These are phyloP conservation scores for Leptothorax acervorum DNA, from an alignment of 2,888 invertebrate species.

Conservation along the genomic window DNA sequence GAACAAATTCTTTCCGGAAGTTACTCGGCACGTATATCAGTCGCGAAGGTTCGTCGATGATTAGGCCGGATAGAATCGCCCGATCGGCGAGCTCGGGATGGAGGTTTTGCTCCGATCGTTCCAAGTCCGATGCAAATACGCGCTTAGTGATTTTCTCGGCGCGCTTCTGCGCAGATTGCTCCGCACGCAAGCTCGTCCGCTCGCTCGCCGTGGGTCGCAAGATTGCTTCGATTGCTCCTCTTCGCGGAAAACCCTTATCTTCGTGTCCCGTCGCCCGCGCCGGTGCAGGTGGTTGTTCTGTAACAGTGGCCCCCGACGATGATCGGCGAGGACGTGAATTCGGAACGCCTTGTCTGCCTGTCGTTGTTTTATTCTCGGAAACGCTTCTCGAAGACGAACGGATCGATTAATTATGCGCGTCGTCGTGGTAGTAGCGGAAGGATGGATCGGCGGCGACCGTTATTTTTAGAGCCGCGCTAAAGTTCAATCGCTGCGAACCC, in stretches of 20 bases:
- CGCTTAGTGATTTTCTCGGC: slow-evolving; percentile 55
- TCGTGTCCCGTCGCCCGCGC: not conserved
- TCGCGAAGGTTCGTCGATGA: not conserved
- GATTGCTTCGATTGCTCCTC: slow-evolving; percentile 49
- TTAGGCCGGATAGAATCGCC: slow-evolving; percentile 46
- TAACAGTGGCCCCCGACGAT: not conserved
- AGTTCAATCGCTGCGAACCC: slow-evolving; percentile 63
- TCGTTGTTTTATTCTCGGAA: not conserved
- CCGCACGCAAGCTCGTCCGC: slow-evolving; percentile 36
- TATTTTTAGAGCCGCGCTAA: slow-evolving; percentile 73
- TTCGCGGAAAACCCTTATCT: slow-evolving; percentile 47
- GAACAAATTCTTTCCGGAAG: not conserved
- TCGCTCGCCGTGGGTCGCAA: slow-evolving; percentile 21
- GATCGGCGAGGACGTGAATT: not conserved
- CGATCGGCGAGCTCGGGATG: slow-evolving; percentile 40
- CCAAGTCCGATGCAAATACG: slow-evolving; percentile 54
- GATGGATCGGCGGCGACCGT: slow-evolving; percentile 59
- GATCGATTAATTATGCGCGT: slow-evolving; percentile 40
- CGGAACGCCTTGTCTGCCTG: not conserved
- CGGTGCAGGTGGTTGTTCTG: not conserved
- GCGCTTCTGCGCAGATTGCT: slow-evolving; percentile 71
- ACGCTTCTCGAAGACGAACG: not conserved
- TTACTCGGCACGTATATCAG: not conserved
- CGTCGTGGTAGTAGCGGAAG: slow-evolving; percentile 63
- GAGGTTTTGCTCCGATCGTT: slow-evolving; percentile 50